Evolutionary conservation across 2,888 invertebrate genomes (phyloP).

Genomic region (Liposcelis brunnea): DNA sequence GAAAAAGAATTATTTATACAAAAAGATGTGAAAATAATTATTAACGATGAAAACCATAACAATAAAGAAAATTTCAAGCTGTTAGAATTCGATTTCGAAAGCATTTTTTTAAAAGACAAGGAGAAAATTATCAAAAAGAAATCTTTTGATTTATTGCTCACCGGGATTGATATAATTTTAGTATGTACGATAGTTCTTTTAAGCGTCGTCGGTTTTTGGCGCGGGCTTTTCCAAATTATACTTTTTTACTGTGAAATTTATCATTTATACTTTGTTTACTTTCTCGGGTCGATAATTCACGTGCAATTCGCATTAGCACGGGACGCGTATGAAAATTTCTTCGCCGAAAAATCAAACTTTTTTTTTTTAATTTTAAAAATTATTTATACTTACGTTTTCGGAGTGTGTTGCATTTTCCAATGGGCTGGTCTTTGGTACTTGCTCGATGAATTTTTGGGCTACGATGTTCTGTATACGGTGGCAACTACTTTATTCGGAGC

Average conservation of each 20-base stretch:
- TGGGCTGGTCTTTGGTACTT: slow-evolving; percentile 37
- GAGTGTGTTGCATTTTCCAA: slow-evolving; percentile 31
- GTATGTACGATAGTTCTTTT: slow-evolving; percentile 30
- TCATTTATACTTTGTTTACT: slow-evolving; percentile 28
- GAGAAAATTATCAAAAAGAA: neutral
- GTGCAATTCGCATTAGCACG: slow-evolving; percentile 37
- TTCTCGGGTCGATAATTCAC: slow-evolving; percentile 36
- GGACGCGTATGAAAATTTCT: slow-evolving; percentile 20
- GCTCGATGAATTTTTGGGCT: slow-evolving; percentile 21
- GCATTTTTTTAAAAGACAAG: too few species aligned
- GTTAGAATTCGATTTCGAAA: too few species aligned
- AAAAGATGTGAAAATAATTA: too few species aligned
- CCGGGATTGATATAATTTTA: slow-evolving; percentile 27
- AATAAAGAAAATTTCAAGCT: too few species aligned
- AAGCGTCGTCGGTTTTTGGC: slow-evolving; percentile 34
- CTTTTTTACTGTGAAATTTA: slow-evolving; percentile 29
- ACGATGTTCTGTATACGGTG: slow-evolving; percentile 15
- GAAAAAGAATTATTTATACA: too few species aligned
- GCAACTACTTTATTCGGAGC: slow-evolving; percentile 13
- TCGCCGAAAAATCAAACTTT: slow-evolving; percentile 10
- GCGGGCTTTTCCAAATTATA: slow-evolving; percentile 35
- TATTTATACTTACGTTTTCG: slow-evolving; percentile 26
- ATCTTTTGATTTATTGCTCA: slow-evolving; percentile 15
- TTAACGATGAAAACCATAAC: too few species aligned
- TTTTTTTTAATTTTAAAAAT: slow-evolving; percentile 12